These are phyloP conservation scores for Macrophya annulata DNA, from an alignment of 2,888 invertebrate genomes.

Conservation along the genomic window DNA sequence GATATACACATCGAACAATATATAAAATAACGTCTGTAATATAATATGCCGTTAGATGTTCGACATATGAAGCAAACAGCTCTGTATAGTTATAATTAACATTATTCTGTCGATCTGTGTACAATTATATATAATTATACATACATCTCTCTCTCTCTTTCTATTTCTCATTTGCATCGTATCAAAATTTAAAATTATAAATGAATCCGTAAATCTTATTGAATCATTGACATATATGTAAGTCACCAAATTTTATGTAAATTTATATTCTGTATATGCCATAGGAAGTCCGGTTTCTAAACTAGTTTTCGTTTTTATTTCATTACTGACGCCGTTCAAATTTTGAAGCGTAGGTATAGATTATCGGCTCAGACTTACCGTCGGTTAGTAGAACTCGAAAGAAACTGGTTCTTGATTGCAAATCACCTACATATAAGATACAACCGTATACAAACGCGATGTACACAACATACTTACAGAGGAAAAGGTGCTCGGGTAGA, in stretches of 20 bases:
- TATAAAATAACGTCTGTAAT: slow-evolving; percentile 9
- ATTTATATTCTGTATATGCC: not conserved
- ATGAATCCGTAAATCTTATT: not conserved
- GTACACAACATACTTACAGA: not conserved
- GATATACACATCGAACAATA: not conserved
- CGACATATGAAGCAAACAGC: not conserved
- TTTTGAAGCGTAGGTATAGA: not conserved
- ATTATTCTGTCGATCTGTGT: not conserved
- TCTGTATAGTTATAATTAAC: not conserved
- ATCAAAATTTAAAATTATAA: not conserved
- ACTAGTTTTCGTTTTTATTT: slow-evolving; percentile 9
- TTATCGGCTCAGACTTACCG: slow-evolving; percentile 14
- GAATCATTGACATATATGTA: not conserved
- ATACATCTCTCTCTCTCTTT: not conserved
- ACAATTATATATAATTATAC: not conserved
- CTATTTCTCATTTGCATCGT: not conserved
- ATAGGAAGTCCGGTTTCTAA: not conserved
- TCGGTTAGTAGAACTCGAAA: slow-evolving; percentile 18
- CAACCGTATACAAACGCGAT: not conserved
- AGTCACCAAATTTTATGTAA: not conserved
- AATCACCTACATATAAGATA: slow-evolving; percentile 10
- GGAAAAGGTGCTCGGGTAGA: not conserved
- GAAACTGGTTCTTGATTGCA: slow-evolving; percentile 45
- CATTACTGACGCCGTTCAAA: not conserved
- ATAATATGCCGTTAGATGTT: slow-evolving; percentile 6